Conservation (phyloP, 2,888 invertebrate genomes). For the Plebejus anna region DNA sequence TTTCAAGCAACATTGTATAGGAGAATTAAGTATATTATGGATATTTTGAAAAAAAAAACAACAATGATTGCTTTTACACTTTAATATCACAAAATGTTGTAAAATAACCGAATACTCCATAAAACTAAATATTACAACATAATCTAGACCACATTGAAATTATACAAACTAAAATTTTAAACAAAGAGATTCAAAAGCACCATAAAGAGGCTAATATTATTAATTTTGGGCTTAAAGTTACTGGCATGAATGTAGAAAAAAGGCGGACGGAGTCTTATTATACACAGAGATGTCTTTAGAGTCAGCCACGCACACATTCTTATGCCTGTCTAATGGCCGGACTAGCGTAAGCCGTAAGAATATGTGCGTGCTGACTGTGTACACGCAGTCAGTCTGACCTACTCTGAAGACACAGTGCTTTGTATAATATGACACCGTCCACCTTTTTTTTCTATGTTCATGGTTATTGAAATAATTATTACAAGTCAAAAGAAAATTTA, state of each 20-base stretch:
- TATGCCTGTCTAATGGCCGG: no score
- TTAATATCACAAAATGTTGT: conserved; percentile 26
- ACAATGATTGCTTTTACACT: background rate
- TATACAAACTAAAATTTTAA: conserved; percentile 9
- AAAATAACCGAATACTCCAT: conserved; percentile 4
- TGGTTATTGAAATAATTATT: background rate
- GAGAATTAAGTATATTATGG: no score
- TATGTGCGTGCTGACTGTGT: no score
- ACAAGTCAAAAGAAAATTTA: background rate
- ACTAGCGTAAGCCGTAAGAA: no score
- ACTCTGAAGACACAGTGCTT: no score
- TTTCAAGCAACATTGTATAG: background rate
- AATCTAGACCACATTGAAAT: conserved; percentile 11
- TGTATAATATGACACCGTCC: no score
- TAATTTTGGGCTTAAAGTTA: background rate
- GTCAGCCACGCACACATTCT: no score
- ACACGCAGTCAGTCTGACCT: no score
- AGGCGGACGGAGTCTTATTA: no score
- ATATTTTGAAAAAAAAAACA: background rate
- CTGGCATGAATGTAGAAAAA: no score
- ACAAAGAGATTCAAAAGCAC: conserved; percentile 13
- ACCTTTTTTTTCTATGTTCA: no score
- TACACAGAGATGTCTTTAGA: no score
- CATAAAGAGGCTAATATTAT: background rate
- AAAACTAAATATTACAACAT: conserved; percentile 22